phyloP scores from a whole-genome alignment of 2,113 vertebrate species.

The Plestiodon gilberti region DNA sequence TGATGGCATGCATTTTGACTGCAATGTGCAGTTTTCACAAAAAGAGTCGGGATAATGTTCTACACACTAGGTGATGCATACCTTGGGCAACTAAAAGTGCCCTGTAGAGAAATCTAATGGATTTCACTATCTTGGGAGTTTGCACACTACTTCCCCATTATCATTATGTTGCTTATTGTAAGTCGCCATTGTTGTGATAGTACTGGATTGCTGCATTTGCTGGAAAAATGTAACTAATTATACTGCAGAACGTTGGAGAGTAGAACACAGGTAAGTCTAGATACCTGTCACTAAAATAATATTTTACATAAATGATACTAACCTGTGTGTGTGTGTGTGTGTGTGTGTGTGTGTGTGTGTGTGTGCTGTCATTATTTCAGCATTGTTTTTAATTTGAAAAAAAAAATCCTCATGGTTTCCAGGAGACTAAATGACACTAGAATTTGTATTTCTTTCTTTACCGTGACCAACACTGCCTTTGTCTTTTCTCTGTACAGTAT shows the following conservation, averaged over 20 bases:
- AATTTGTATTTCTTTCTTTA: constrained; percentile 5
- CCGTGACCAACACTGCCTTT: constrained; percentile 26
- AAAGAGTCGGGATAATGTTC: neutral
- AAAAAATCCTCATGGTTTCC: neutral
- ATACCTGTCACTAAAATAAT: neutral
- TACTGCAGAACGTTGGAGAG: neutral
- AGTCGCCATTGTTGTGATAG: neutral
- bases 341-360: neutral
- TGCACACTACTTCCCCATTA: neutral
- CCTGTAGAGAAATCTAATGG: neutral
- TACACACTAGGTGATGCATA: neutral
- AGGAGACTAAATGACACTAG: constrained; percentile 5
- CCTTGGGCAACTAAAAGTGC: neutral
- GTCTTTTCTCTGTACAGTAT: constrained; percentile 59
- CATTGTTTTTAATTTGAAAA: neutral
- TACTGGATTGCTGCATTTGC: neutral
- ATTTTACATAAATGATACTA: neutral
- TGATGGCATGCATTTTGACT: neutral
- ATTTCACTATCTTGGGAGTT: neutral
- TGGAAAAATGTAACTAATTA: neutral
- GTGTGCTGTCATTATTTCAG: neutral
- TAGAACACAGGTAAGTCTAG: neutral
- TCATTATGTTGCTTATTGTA: neutral
- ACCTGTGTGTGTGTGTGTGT: neutral
- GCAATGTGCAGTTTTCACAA: neutral